A percentile compares a stretch with the other conserved stretches of the same genome.
Evolutionary conservation across 2,113 vertebrate genomes (phyloP).

Genomic region (Gymnogyps californianus): DNA sequence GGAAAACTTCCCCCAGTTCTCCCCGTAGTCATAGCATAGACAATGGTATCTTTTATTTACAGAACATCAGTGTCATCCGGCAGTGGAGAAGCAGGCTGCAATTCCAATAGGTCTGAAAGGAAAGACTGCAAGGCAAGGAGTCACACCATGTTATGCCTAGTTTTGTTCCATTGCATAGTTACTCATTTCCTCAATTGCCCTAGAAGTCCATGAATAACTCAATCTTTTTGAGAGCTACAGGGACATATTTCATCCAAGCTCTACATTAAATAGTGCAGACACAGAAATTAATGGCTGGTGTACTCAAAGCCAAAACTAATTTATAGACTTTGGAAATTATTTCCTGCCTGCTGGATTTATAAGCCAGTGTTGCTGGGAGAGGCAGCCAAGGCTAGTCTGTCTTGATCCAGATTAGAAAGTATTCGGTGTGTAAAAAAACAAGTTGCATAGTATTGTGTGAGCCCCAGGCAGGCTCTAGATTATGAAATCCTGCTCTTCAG

Average conservation of each 20-base stretch:
- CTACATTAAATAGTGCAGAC: background rate
- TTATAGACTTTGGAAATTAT: constrained; percentile 24
- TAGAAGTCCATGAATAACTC: constrained; percentile 9
- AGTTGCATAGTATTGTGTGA: background rate
- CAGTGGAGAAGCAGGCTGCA: background rate
- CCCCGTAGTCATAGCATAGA: background rate
- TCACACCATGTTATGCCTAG: background rate
- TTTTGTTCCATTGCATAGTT: background rate
- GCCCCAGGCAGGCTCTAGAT: background rate
- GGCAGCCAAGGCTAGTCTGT: background rate
- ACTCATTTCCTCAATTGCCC: background rate
- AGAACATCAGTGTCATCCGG: background rate
- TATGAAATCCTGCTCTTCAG: background rate
- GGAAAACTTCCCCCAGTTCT: background rate
- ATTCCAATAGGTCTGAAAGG: background rate
- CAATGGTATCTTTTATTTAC: constrained; percentile 7
- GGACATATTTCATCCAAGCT: constrained; percentile 3
- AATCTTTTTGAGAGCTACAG: background rate
- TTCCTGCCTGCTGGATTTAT: constrained; percentile 38
- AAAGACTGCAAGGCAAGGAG: background rate
- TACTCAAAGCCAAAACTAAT: constrained; percentile 32
- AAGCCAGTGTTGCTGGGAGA: background rate
- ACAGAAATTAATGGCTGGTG: background rate
- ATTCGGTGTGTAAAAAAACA: background rate
- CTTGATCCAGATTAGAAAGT: background rate